These are phyloP conservation scores for Chiloscyllium punctatum DNA, from an alignment of 2,797 vertebrate species.

Conservation along the genomic window DNA sequence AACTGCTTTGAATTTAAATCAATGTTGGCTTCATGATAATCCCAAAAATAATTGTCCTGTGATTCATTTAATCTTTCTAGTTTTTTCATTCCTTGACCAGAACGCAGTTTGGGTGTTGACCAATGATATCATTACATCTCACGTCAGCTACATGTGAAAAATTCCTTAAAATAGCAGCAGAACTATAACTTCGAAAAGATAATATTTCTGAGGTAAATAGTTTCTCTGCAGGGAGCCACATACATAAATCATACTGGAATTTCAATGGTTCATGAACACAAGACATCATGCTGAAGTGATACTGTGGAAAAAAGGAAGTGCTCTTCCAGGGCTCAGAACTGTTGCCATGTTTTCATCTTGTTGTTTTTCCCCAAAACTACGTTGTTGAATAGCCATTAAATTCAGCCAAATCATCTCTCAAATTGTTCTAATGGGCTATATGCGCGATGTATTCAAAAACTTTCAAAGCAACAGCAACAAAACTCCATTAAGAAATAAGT, in stretches of 20 bases:
- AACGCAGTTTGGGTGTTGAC: not conserved
- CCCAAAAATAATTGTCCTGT: not conserved
- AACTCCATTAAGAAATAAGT: not conserved
- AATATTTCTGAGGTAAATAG: not conserved
- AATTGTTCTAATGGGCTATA: not conserved
- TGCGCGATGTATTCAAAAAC: not conserved
- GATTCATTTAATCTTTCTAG: not conserved
- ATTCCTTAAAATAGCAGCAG: not conserved
- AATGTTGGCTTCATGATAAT: not conserved
- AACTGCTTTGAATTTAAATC: not conserved
- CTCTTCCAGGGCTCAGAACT: not conserved
- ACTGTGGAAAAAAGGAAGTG: not conserved
- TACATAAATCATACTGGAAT: not conserved
- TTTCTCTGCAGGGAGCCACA: not conserved
- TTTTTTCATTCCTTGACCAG: not conserved
- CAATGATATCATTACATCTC: not conserved
- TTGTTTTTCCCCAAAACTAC: not conserved
- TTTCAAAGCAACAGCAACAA: not conserved
- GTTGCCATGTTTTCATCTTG: not conserved
- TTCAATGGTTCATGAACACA: not conserved
- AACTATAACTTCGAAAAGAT: not conserved
- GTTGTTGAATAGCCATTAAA: not conserved
- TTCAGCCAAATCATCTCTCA: not conserved
- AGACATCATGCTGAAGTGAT: not conserved
- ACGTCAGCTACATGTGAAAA: not conserved